Evolutionary conservation across 2,113 vertebrate genomes (phyloP).

Genomic region (Gymnogyps californianus): DNA sequence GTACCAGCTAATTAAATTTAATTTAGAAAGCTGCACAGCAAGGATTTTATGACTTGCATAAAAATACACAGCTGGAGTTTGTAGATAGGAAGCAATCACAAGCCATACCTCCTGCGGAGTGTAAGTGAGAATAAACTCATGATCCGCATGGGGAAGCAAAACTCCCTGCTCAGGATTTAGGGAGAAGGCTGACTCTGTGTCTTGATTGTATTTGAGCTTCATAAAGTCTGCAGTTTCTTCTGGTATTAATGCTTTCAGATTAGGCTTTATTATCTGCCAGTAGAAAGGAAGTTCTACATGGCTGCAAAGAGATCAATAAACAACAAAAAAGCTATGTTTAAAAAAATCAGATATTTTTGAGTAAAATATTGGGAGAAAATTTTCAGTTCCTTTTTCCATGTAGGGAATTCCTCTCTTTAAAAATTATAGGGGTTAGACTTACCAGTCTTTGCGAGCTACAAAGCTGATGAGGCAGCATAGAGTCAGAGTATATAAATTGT

Average conservation of each 20-base stretch:
- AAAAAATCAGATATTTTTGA: not conserved
- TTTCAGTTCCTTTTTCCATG: not conserved
- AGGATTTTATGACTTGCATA: slow-evolving; percentile 25
- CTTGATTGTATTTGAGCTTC: slow-evolving; percentile 62
- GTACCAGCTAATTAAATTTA: slow-evolving; percentile 7
- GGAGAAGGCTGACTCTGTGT: slow-evolving; percentile 78
- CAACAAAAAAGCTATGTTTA: not conserved
- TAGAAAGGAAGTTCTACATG: slow-evolving; percentile 86
- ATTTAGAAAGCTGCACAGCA: slow-evolving; percentile 16
- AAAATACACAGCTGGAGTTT: slow-evolving; percentile 30
- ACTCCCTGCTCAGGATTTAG: slow-evolving; percentile 77
- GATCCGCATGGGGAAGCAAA: slow-evolving; percentile 75
- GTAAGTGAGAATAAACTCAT: slow-evolving; percentile 83
- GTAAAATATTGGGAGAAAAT: not conserved
- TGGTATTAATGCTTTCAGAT: slow-evolving; percentile 68
- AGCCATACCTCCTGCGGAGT: slow-evolving; percentile 81
- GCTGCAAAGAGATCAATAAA: slow-evolving; percentile 64
- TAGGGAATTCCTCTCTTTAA: not conserved
- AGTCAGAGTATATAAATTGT: not conserved
- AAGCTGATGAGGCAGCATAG: not conserved
- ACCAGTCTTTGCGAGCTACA: not conserved
- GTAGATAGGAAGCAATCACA: not conserved
- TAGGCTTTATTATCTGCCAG: slow-evolving; percentile 88
- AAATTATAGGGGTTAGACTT: not conserved
- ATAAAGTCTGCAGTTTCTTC: slow-evolving; percentile 44